These are phyloP conservation scores for Centropus unirufus DNA, from an alignment of 2,113 vertebrate genomes.

Conservation along the genomic window DNA sequence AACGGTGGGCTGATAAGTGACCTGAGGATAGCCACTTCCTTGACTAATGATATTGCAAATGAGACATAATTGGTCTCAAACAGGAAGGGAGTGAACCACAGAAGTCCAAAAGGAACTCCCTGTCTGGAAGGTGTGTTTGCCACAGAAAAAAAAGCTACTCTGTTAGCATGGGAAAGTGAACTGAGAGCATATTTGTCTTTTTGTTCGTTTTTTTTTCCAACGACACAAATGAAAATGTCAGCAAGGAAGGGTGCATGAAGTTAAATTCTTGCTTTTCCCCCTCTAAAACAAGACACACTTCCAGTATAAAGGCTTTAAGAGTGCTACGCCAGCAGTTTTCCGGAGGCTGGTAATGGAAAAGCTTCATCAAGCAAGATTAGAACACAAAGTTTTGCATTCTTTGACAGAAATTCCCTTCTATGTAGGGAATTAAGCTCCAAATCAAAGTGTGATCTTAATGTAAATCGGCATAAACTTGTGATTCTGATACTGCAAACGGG, in stretches of 20 bases:
- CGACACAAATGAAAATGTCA: constrained; percentile 12
- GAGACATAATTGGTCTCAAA: constrained; percentile 57
- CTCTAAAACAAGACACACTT: background rate
- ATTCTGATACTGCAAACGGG: background rate
- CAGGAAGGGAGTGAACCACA: constrained; percentile 66
- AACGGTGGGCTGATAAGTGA: constrained; percentile 48
- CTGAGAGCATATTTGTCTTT: constrained; percentile 30
- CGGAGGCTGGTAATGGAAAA: background rate
- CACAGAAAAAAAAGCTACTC: constrained; percentile 23
- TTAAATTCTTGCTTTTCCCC: background rate
- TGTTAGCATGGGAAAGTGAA: constrained; percentile 54
- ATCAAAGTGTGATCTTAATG: background rate
- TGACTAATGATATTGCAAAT: constrained; percentile 54
- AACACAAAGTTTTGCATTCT: background rate
- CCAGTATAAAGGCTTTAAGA: background rate
- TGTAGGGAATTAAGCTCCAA: background rate
- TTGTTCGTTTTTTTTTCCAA: background rate
- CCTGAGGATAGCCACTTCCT: constrained; percentile 58
- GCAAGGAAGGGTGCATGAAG: background rate
- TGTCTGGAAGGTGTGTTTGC: constrained; percentile 61
- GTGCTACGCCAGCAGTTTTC: background rate
- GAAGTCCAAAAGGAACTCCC: constrained; percentile 55
- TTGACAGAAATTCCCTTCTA: background rate
- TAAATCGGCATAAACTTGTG: background rate
- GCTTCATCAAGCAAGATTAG: background rate